Percentiles rank a stretch among this genome's conserved stretches.
Evolutionary conservation across 2,113 vertebrate genomes (phyloP).

Genomic region (Pseudopipra pipra): DNA sequence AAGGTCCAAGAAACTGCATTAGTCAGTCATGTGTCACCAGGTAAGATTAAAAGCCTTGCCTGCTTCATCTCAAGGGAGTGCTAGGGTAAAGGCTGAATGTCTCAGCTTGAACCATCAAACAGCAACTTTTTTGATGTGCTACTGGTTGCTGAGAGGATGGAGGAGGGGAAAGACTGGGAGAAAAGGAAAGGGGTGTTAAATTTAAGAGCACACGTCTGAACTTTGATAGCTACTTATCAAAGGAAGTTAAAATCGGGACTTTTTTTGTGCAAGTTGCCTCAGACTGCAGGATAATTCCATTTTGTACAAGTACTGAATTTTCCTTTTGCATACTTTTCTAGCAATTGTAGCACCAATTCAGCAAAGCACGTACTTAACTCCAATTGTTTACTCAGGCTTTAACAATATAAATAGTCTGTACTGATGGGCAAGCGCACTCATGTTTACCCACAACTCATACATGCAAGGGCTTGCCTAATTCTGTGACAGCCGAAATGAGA

Average conservation of each 20-base stretch:
- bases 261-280: not conserved
- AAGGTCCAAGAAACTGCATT: conserved; percentile 57
- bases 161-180: not conserved
- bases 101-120: conserved; percentile 38
- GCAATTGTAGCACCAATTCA: not conserved
- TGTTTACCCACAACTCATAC: not conserved
- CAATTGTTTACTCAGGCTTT: not conserved
- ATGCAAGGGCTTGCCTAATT: not conserved
- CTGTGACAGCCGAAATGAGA: not conserved
- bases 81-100: not conserved
- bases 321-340: not conserved
- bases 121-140: conserved; percentile 39
- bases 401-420: not conserved
- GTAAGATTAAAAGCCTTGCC: conserved; percentile 49
- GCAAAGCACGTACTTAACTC: not conserved
- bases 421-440: not conserved
- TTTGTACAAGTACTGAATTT: not conserved
- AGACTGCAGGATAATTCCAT: not conserved
- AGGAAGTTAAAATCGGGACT: not conserved
- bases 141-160: conserved; percentile 37
- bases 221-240: not conserved
- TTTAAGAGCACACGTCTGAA: not conserved
- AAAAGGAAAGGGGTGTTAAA: not conserved
- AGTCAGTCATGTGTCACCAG: conserved; percentile 56
- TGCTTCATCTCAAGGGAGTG: conserved; percentile 37